Percentiles rank a stretch among this genome's conserved stretches.
These are phyloP conservation scores for Trilocha varians DNA, from an alignment of 2,888 invertebrate species.

Conservation along the genomic window DNA sequence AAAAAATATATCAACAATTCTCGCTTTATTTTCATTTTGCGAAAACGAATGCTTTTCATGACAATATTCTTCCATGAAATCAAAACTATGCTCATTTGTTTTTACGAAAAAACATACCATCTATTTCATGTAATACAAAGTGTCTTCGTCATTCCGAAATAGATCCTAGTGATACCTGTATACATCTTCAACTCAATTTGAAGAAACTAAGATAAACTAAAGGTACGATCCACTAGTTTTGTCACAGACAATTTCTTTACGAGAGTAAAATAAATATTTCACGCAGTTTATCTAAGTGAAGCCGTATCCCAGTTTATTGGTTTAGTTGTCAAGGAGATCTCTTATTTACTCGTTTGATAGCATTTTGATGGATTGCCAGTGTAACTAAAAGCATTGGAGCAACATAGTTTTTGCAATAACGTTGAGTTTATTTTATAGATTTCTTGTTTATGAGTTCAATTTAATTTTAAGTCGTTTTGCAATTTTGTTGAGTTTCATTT, in stretches of 20 bases:
- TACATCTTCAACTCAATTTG: no score
- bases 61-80: no score
- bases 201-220: no score
- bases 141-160: no score
- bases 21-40: no score
- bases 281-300: neutral
- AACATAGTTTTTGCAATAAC: neutral
- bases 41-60: no score
- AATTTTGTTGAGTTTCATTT: no score
- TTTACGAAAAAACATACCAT: no score
- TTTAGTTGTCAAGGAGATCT: constrained; percentile 14
- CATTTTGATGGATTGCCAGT: constrained; percentile 13
- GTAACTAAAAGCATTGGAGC: neutral
- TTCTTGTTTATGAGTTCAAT: neutral
- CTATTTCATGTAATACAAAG: no score
- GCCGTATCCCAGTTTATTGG: constrained; percentile 8
- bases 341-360: constrained; percentile 17
- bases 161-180: no score
- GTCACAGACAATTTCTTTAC: neutral
- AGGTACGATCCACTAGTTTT: neutral
- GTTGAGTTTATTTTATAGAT: neutral
- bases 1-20: no score
- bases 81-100: no score
- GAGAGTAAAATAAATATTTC: neutral
- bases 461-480: neutral